Evolutionary conservation across 1,140 invertebrate species (phyloP).

Genomic region (Diploscapter pachys): DNA sequence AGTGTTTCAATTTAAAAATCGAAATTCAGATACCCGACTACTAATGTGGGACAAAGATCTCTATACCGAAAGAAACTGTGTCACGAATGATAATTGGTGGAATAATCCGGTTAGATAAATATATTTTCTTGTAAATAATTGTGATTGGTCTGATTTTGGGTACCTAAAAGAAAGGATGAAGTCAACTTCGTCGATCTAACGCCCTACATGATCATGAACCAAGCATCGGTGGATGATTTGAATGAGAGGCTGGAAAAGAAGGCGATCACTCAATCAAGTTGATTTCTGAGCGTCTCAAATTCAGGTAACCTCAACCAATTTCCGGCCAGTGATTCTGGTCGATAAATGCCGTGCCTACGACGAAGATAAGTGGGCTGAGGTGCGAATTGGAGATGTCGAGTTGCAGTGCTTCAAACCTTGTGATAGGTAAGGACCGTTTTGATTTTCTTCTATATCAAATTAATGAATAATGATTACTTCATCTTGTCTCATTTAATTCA

Average conservation of each 20-base stretch:
- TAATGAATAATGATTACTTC: background rate
- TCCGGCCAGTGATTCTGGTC: constrained; percentile 5
- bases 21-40: background rate
- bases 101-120: background rate
- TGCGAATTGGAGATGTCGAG: constrained; percentile 15
- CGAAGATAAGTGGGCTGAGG: constrained; percentile 7
- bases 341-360: constrained; percentile 10
- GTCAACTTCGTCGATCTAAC: background rate
- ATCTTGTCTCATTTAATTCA: background rate
- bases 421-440: constrained; percentile 1
- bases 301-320: background rate
- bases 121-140: background rate
- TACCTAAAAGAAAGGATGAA: background rate
- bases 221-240: constrained; percentile 8
- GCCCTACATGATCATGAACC: background rate
- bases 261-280: background rate
- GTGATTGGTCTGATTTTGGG: background rate
- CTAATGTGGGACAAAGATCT: background rate
- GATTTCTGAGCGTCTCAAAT: background rate
- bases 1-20: no score
- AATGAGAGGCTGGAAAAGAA: background rate
- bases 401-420: constrained; percentile 5
- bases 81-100: background rate
- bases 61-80: background rate
- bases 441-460: background rate